phyloP scores from a whole-genome alignment of 1,140 invertebrate genomes.

The Cyphomyrmex costatus region DNA sequence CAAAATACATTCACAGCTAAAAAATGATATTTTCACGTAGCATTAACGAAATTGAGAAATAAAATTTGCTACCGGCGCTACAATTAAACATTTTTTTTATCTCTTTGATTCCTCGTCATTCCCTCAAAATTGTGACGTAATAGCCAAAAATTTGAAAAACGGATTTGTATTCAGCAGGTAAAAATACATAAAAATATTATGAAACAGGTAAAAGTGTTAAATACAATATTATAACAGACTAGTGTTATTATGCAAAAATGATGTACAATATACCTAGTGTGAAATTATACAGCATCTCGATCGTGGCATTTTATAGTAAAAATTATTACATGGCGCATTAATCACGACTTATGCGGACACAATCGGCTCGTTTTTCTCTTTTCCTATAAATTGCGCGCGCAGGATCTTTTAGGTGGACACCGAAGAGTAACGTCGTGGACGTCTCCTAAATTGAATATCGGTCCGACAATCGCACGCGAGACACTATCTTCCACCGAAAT shows the following conservation, averaged over 20 bases:
- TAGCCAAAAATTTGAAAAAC: too few species aligned
- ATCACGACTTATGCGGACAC: neutral
- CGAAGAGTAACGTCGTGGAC: neutral
- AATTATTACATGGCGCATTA: neutral
- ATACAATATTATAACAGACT: too few species aligned
- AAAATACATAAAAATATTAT: too few species aligned
- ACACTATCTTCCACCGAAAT: constrained; percentile 57
- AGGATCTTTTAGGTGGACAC: neutral
- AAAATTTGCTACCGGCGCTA: too few species aligned
- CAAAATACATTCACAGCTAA: too few species aligned
- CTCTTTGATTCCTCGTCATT: too few species aligned
- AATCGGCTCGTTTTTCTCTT: neutral
- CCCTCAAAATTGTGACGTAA: too few species aligned
- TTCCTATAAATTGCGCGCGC: neutral
- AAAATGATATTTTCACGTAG: too few species aligned
- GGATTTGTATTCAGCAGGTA: too few species aligned
- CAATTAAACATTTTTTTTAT: too few species aligned
- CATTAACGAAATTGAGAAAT: too few species aligned
- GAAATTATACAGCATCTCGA: neutral
- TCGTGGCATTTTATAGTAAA: neutral
- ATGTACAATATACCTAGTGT: constrained; percentile 31
- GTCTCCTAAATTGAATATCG: constrained; percentile 50
- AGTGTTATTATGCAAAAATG: neutral
- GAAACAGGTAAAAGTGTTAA: too few species aligned
- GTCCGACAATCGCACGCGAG: constrained; percentile 16